Conservation (phyloP, 2,888 invertebrate species). For the Brenthis daphne region DNA sequence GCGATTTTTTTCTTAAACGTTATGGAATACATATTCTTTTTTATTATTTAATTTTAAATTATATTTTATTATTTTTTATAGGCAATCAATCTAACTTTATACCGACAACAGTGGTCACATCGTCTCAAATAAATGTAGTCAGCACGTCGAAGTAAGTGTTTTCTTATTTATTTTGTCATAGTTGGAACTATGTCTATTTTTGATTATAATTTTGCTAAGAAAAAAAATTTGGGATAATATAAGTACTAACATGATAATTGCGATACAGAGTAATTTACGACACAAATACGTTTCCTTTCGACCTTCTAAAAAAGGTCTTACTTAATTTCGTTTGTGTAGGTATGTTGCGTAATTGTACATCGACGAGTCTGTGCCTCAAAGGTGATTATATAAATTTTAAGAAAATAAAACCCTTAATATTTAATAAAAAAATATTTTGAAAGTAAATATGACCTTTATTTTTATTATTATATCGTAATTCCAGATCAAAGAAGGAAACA, state of each 20-base stretch:
- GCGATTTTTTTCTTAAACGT: conserved; percentile 19
- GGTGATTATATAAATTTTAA: too few species aligned
- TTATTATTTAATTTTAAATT: conserved; percentile 2
- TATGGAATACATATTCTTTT: neutral
- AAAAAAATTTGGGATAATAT: too few species aligned
- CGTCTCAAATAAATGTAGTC: conserved; percentile 79
- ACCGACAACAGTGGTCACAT: conserved; percentile 79
- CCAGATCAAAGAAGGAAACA: conserved; percentile 73
- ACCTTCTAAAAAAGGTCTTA: too few species aligned
- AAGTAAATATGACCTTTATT: neutral
- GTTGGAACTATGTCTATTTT: neutral
- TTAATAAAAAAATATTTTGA: neutral
- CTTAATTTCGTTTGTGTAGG: too few species aligned
- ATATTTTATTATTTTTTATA: conserved; percentile 45
- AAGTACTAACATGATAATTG: too few species aligned
- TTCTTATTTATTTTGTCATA: neutral
- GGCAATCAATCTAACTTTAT: conserved; percentile 79
- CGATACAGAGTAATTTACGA: too few species aligned
- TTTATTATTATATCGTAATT: neutral
- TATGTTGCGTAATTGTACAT: too few species aligned
- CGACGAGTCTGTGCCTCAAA: too few species aligned
- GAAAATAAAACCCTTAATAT: neutral
- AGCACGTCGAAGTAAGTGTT: conserved; percentile 78
- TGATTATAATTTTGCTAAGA: too few species aligned
- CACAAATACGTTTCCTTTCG: too few species aligned